Evolutionary conservation across 2,113 vertebrate genomes (phyloP), one percentile per base, ranked within the genome.

Genomic region (Chinchilla lanigera): DNA sequence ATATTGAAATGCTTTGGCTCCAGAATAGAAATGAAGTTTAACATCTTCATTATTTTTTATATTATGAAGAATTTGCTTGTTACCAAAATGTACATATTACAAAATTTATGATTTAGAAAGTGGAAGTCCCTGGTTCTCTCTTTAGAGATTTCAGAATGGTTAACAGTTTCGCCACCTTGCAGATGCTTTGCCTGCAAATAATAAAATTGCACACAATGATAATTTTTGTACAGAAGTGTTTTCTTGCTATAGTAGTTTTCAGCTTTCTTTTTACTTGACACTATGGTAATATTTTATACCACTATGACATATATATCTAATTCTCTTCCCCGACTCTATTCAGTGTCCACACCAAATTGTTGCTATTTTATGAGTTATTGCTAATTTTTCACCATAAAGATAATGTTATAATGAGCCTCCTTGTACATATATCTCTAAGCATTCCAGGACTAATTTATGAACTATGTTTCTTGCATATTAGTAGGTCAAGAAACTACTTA

Each of bases 1-100:
- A 94, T 92, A 88, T 86, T 50, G 20, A 93, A 88, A 24, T 89
- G 14, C n/a, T 81, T 90, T 92, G 47, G n/a, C 22, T 96, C 60
- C 12, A 67, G 77, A 95, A 95, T 84, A 80, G 86, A 94, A 94
- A 78, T 73, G 35, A 71, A 58, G 13, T 93, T 91, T 61, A 88
- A 78, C 81, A 91, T 61, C n/a, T 81, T 78, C n/a, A 83, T 80
- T 85, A 30, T 75, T 93, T 93, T 93, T 96, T 86, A 50, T 69
- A 47, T 73, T 71, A 47, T 41, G 60, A 89, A 69, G 69, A 94
- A 17, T 88, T 81, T 94, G 38, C 38, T 93, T 82, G 6, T 60
- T 90, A 78, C 63, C 77, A 67, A 95, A 82, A 78, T 73, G 63
- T 86, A 86, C 33, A 58, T 28, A 44, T 91, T 82, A 58, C 1